A percentile compares a stretch with the other conserved stretches of the same genome.
These are phyloP conservation scores for Ectemnius lituratus DNA, from an alignment of 2,888 invertebrate species.

Conservation along the genomic window DNA sequence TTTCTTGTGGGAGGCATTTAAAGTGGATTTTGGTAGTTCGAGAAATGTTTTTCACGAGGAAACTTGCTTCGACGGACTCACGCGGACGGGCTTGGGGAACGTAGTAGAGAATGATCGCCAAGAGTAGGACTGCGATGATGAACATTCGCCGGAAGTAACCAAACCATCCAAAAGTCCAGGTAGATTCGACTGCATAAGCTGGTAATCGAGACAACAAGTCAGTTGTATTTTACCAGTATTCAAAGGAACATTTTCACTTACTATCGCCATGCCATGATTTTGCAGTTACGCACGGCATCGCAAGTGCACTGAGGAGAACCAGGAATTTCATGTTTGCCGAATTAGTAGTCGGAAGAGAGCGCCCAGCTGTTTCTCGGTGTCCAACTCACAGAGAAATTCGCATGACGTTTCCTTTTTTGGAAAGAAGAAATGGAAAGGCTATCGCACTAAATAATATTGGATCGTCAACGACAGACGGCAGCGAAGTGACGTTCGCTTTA, in stretches of 20 bases:
- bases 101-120: constrained; percentile 65
- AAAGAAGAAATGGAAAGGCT: constrained; percentile 15
- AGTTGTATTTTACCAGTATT: constrained; percentile 2
- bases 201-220: constrained; percentile 23
- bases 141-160: constrained; percentile 60
- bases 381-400: constrained; percentile 21
- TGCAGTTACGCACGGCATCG: constrained; percentile 41
- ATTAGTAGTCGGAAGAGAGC: not conserved
- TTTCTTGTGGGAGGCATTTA: no score
- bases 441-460: not conserved
- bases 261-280: constrained; percentile 52
- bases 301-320: constrained; percentile 36
- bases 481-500: constrained; percentile 30
- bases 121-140: constrained; percentile 57
- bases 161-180: constrained; percentile 60
- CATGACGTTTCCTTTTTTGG: constrained; percentile 19
- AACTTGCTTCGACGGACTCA: constrained; percentile 55
- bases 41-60: no score
- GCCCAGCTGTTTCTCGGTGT: constrained; percentile 11
- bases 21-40: no score
- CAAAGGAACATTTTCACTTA: constrained; percentile 44
- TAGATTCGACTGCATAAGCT: constrained; percentile 48
- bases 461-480: not conserved
- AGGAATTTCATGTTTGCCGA: constrained; percentile 50
- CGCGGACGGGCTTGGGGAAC: constrained; percentile 69